Evolutionary conservation across 2,797 vertebrate species (phyloP), one percentile per base, ranked within the genome.

Genomic region (Leptatherina wallacei): DNA sequence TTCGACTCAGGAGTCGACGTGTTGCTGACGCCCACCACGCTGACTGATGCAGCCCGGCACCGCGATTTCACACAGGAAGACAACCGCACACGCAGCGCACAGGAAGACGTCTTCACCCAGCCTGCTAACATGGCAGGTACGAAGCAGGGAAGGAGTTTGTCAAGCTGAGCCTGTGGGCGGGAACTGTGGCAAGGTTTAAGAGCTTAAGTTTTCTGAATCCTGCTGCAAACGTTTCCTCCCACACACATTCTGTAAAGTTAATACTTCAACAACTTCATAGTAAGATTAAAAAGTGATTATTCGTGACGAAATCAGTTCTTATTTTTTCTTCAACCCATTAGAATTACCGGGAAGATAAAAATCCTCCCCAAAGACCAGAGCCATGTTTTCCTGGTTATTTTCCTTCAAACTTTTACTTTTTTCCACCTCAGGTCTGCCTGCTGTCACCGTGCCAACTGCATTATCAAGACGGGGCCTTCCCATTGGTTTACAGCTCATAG

Each of bases 71-170:
- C 92, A 79, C 93, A 94, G 83, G 96, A 98, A 84, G 98, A 99
- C 93, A 99, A 99, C 89, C 94, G 94, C 78, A 98, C 97, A 0
- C 96, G 98, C 88, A 97, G 97, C 0, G 38, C 92, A 0, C 96
- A 99, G 88, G 96, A 96, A 63, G 98, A 99, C 54, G 73, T 99
- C 77, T 96, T 99, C 42, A 99, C 98, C 0, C 97, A 98, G 82
- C 94, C 97, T 29, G 96, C 91, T 75, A 99, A 99, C 89, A 94
- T 98, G 91, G 97, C 98, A 92, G 98, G 98, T 99, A 88, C 6
- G 33, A 24, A 63, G 24, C 1, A 35, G 22, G 36, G 1, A 63
- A 2, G 1, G 1, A 44, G 0, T 16, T 6, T 14, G 36, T 20
- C 12, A 51, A 6, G 0, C 40, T 2, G 14, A 22, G 33, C 13